Conservation (phyloP, 2,888 invertebrate genomes). For the Agonopterix alstromeriana region DNA sequence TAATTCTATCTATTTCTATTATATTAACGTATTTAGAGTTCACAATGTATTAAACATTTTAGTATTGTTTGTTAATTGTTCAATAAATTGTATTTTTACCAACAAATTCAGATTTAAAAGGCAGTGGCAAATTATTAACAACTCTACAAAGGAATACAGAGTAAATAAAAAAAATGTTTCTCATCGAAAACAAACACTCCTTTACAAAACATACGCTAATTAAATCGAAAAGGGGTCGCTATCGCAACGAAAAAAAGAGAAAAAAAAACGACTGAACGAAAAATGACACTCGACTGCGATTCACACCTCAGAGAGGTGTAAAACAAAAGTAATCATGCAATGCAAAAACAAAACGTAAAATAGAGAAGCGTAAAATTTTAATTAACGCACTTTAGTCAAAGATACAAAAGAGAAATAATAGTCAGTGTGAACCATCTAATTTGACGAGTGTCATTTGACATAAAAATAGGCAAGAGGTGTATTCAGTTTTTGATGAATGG, state of each 20-base stretch:
- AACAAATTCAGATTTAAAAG: no score
- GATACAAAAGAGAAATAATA: conserved; percentile 53
- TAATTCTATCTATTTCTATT: no score
- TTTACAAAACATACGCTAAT: conserved; percentile 32
- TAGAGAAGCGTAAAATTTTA: conserved; percentile 59
- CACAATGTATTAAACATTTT: no score
- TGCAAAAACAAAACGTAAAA: conserved; percentile 33
- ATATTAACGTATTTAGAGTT: no score
- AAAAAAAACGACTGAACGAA: conserved; percentile 21
- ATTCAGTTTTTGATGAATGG: conserved; percentile 40
- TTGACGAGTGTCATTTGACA: conserved; percentile 58
- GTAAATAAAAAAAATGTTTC: no score
- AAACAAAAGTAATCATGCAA: conserved; percentile 55
- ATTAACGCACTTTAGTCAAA: conserved; percentile 62
- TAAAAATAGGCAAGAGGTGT: conserved; percentile 33
- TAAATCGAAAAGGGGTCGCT: conserved; percentile 43
- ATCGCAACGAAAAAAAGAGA: no score
- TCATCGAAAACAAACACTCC: neutral
- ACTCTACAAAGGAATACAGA: no score
- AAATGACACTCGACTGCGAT: conserved; percentile 44
- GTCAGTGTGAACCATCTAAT: conserved; percentile 62
- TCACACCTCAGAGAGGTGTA: conserved; percentile 71
- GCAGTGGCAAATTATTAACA: no score
- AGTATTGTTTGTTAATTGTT: no score
- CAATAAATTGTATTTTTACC: no score